phyloP scores from a whole-genome alignment of 2,113 vertebrate species.

The Pachyramphus minor region DNA sequence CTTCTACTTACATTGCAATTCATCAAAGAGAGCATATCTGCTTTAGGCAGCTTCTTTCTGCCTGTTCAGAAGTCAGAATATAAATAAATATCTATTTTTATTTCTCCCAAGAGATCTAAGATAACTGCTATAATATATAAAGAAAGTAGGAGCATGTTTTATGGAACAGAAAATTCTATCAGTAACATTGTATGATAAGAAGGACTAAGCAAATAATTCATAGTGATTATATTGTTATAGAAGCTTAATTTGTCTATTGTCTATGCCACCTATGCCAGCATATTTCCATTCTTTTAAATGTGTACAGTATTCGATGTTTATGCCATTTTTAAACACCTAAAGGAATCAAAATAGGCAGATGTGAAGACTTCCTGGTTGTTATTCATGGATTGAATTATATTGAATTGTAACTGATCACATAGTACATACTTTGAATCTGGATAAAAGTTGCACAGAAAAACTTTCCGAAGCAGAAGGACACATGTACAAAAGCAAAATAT shows the following conservation, averaged over 20 bases:
- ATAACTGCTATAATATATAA: background rate
- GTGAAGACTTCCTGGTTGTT: background rate
- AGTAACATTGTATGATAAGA: background rate
- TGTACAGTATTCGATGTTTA: background rate
- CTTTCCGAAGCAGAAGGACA: background rate
- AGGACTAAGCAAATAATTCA: background rate
- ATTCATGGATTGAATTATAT: background rate
- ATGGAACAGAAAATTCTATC: background rate
- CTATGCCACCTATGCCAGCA: background rate
- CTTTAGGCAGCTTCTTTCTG: background rate
- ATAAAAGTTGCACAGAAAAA: background rate
- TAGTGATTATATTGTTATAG: background rate
- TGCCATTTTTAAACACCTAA: background rate
- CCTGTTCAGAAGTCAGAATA: background rate
- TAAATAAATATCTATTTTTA: conserved; percentile 15
- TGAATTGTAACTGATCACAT: background rate
- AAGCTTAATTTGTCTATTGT: background rate
- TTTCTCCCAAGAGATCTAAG: background rate
- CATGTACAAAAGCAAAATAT: background rate
- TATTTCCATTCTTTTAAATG: background rate
- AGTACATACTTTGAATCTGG: background rate
- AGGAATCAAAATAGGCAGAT: background rate
- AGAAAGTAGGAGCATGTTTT: background rate
- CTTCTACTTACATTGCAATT: background rate
- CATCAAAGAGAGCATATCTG: background rate